phyloP scores from a whole-genome alignment of 2,797 vertebrate species.

The Clarias pachynema region DNA sequence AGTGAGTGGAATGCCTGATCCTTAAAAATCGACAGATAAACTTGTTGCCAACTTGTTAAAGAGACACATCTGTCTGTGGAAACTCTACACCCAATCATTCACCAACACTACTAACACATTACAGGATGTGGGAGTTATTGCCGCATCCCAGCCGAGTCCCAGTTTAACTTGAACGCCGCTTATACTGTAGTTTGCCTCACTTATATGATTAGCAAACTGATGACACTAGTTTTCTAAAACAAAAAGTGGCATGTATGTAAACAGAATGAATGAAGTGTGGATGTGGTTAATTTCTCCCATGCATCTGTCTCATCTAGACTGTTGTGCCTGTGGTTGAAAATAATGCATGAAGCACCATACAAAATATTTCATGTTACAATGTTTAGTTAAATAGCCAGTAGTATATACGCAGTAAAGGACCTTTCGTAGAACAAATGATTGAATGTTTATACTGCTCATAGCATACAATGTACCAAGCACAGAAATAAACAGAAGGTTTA shows the following conservation, averaged over 20 bases:
- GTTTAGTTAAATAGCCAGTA: background rate
- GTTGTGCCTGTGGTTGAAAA: background rate
- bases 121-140: no score
- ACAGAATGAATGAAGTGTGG: background rate
- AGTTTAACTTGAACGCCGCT: no score
- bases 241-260: background rate
- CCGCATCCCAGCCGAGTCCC: no score
- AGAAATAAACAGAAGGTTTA: background rate
- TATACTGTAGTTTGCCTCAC: background rate
- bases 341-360: background rate
- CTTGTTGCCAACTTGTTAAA: no score
- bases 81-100: no score
- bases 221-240: background rate
- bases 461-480: background rate
- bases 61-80: no score
- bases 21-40: no score
- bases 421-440: background rate
- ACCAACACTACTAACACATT: no score
- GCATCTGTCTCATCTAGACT: background rate
- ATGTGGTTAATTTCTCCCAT: background rate
- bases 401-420: background rate
- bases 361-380: background rate
- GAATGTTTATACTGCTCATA: background rate
- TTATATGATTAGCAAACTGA: background rate
- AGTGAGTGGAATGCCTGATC: no score